Evolutionary conservation across 2,113 vertebrate species (phyloP), one percentile per base, ranked within the genome.

Genomic region (Gnathonemus longibarbis): DNA sequence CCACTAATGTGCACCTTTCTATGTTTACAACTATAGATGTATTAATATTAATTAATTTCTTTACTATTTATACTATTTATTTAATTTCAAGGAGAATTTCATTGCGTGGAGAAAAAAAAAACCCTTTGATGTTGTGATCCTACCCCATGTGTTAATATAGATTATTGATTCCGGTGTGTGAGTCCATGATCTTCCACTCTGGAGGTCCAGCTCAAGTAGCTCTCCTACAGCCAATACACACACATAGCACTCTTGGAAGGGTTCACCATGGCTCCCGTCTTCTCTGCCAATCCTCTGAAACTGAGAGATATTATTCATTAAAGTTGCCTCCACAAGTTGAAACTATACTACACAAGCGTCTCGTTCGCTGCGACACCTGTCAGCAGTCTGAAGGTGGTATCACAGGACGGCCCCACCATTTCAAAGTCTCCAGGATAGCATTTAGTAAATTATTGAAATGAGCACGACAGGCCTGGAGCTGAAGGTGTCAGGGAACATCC

Each of bases 231-330:
- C 56, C 62, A 19, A 11, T 42, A n/a, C 35, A 83, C 84, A 50
- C 84, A 66, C 84, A 87, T 56, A 80, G 31, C 27, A 49, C 85
- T 21, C 50, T 21, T 53, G n/a, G n/a, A 87, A 56, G 27, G 50
- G 31, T 87, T 56, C 85, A 31, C 74, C 50, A 87, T 56, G 84
- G 27, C 56, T 27, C 84, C 83, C 56, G 83, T 90, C 88, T 84
- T 62, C 21, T 77, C 49, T 53, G 46, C 50, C 19, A 88, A 31
- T 66, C 70, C 89, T 93, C 89, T 91, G 90, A 93, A 92, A 89
- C 48, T 86, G 70, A 70, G 49, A 92, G 93, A 90, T 93, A 88
- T 92, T 92, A 93, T 93, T 93, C 90, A 93, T 93, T 62, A 85
- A 89, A 88, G 91, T 90, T 90, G 58, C 89, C 83, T 84, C 58